Conservation (phyloP, 2,797 vertebrate genomes). For the Epinephelus awoara region DNA sequence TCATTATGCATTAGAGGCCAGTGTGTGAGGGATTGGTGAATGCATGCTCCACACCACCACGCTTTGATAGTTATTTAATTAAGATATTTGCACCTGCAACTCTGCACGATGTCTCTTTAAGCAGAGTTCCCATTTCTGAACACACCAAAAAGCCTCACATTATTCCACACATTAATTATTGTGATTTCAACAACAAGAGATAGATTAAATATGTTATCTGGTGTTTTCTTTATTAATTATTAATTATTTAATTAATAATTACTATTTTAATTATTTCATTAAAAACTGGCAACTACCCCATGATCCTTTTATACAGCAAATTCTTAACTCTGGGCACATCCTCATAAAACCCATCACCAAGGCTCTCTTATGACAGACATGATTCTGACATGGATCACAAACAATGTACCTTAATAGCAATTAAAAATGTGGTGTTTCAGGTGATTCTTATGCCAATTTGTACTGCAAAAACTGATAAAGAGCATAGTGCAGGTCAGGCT, state of each 20-base stretch:
- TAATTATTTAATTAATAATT: too few species aligned
- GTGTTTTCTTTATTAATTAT: not conserved
- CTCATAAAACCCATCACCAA: not conserved
- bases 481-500: not conserved
- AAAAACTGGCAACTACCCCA: not conserved
- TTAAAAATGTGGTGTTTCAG: not conserved
- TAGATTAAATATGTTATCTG: not conserved
- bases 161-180: too few species aligned
- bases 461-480: not conserved
- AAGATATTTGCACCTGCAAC: too few species aligned
- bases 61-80: not conserved
- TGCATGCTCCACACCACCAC: not conserved
- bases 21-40: not conserved
- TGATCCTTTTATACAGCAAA: not conserved
- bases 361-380: not conserved
- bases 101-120: too few species aligned
- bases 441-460: not conserved
- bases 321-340: not conserved
- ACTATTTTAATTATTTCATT: not conserved
- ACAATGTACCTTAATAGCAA: not conserved
- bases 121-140: too few species aligned
- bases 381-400: not conserved
- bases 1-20: not conserved
- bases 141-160: too few species aligned
- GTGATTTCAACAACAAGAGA: not conserved